phyloP scores from a whole-genome alignment of 53 echinoderm and acorn worm species.

The Mesocentrotus franciscanus region DNA sequence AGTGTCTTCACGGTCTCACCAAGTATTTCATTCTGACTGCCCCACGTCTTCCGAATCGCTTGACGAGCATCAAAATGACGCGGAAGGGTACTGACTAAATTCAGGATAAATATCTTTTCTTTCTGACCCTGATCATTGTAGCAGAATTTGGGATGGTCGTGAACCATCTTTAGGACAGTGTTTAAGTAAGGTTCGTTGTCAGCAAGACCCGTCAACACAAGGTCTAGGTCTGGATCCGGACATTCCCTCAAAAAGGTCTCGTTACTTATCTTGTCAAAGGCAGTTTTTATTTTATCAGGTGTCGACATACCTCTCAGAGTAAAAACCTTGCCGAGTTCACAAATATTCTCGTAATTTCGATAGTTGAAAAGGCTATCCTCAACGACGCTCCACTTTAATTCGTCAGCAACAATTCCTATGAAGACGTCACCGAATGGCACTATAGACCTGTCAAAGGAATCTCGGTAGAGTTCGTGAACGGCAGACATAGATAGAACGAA shows the following conservation, averaged over 20 bases:
- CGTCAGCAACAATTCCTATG: slow-evolving; percentile 79
- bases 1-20: slow-evolving; percentile 73
- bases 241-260: slow-evolving; percentile 82
- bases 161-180: slow-evolving; percentile 71
- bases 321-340: slow-evolving; percentile 76
- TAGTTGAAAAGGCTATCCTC: slow-evolving; percentile 77
- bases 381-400: slow-evolving; percentile 71
- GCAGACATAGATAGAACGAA: slow-evolving; percentile 80
- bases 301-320: slow-evolving; percentile 78
- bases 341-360: slow-evolving; percentile 71
- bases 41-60: slow-evolving; percentile 90
- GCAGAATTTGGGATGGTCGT: slow-evolving; percentile 82
- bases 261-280: slow-evolving; percentile 76
- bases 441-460: slow-evolving; percentile 71
- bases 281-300: slow-evolving; percentile 62
- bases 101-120: slow-evolving; percentile 77
- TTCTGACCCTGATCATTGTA: slow-evolving; percentile 68
- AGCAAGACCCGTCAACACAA: slow-evolving; percentile 74
- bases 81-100: slow-evolving; percentile 85
- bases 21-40: slow-evolving; percentile 61
- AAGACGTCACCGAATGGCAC: slow-evolving; percentile 82
- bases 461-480: slow-evolving; percentile 61
- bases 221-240: slow-evolving; percentile 82
- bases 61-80: slow-evolving; percentile 82
- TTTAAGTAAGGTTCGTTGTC: slow-evolving; percentile 79